Percentiles rank a stretch among this genome's conserved stretches.
Conservation (phyloP, 2,113 vertebrate species). For the Bambusicola thoracicus region DNA sequence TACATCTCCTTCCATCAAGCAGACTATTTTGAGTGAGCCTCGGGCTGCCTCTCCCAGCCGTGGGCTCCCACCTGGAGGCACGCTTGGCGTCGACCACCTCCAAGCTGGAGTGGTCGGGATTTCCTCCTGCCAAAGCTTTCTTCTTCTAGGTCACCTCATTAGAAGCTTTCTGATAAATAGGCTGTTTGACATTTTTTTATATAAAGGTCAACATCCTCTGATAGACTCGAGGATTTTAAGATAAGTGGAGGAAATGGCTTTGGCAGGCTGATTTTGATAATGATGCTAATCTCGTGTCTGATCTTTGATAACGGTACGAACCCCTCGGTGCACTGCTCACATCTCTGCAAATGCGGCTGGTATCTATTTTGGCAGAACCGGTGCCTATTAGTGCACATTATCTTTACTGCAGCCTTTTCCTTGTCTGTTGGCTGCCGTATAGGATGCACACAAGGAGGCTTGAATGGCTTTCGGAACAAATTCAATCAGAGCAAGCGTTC, state of each 20-base stretch:
- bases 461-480: background rate
- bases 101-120: background rate
- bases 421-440: background rate
- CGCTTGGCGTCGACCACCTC: background rate
- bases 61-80: background rate
- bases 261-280: conserved; percentile 59
- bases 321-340: background rate
- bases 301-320: conserved; percentile 39
- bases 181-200: conserved; percentile 56
- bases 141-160: conserved; percentile 21
- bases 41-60: background rate
- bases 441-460: background rate
- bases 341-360: background rate
- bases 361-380: background rate
- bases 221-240: conserved; percentile 32
- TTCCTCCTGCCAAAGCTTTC: background rate
- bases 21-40: background rate
- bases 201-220: conserved; percentile 60
- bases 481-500: background rate
- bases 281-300: conserved; percentile 40
- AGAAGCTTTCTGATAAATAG: conserved; percentile 54
- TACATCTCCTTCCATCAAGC: background rate
- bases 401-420: background rate
- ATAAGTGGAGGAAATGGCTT: conserved; percentile 57
- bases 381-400: background rate